phyloP scores from a whole-genome alignment of 2,888 invertebrate species.

The Blastobasis adustella region DNA sequence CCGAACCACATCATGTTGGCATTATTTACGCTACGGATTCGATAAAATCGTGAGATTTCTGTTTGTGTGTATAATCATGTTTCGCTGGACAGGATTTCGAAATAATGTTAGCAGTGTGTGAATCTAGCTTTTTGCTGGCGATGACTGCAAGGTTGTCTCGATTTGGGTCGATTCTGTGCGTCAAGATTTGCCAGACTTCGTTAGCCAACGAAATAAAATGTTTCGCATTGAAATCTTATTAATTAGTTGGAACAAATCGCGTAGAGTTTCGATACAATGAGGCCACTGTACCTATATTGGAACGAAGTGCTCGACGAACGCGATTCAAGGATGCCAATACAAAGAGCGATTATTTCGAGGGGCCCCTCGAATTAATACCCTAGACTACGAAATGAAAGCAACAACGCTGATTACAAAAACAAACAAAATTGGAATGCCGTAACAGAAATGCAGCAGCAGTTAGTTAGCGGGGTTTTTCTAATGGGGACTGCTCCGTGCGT shows the following conservation, averaged over 20 bases:
- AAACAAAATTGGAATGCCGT: conserved; percentile 45
- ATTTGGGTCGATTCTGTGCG: too few relatives aligned
- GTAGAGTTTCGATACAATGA: too few relatives aligned
- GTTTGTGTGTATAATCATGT: neutral
- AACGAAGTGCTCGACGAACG: too few relatives aligned
- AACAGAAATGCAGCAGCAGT: conserved; percentile 36
- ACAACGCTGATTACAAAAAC: conserved; percentile 46
- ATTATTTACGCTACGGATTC: conserved; percentile 10
- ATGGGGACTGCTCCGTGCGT: too few relatives aligned
- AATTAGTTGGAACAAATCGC: too few relatives aligned
- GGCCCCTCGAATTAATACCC: too few relatives aligned
- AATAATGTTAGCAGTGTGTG: neutral
- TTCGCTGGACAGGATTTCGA: neutral
- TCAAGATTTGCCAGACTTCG: too few relatives aligned
- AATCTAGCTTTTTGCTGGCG: neutral
- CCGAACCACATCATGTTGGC: neutral
- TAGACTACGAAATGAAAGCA: conserved; percentile 12
- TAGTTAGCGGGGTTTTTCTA: conserved; percentile 14
- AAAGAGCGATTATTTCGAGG: too few relatives aligned
- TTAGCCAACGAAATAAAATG: too few relatives aligned
- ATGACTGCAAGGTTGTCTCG: neutral
- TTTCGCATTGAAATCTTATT: too few relatives aligned
- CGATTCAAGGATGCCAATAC: too few relatives aligned
- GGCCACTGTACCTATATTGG: too few relatives aligned
- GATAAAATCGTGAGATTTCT: conserved; percentile 4